phyloP scores from a whole-genome alignment of 1,140 invertebrate genomes.

The Caerostris darwini region DNA sequence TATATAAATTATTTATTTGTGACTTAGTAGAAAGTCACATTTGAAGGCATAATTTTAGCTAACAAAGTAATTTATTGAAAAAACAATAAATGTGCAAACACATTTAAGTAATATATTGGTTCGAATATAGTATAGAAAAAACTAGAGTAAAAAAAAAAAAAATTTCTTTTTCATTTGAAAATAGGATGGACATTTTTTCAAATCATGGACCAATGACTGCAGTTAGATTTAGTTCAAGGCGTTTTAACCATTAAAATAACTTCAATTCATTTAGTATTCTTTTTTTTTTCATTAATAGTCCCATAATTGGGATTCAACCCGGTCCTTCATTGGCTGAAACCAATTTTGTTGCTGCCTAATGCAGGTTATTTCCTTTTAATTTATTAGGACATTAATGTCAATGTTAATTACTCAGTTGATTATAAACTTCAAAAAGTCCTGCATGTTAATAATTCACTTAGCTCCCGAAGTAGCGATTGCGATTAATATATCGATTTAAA shows the following conservation, averaged over 20 bases:
- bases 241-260: constrained; percentile 31
- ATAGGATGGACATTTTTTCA: not conserved
- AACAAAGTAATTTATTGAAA: too few species aligned
- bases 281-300: constrained; percentile 56
- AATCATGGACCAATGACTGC: not conserved
- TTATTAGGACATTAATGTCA: constrained; percentile 68
- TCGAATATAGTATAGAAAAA: too few species aligned
- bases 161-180: not conserved
- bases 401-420: constrained; percentile 68
- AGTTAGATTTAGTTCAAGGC: not conserved
- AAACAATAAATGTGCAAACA: too few species aligned
- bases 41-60: too few species aligned
- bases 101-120: too few species aligned
- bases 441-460: constrained; percentile 73
- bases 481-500: constrained; percentile 75
- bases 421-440: constrained; percentile 66
- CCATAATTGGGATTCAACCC: constrained; percentile 26
- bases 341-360: constrained; percentile 27
- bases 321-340: constrained; percentile 30
- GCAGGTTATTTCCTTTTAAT: constrained; percentile 45
- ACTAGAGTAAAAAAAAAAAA: not conserved
- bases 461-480: constrained; percentile 58
- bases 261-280: not conserved
- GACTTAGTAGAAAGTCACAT: too few species aligned
- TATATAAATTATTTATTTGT: too few species aligned